Conservation (phyloP, 2,113 vertebrate genomes). For the Tichodroma muraria region DNA sequence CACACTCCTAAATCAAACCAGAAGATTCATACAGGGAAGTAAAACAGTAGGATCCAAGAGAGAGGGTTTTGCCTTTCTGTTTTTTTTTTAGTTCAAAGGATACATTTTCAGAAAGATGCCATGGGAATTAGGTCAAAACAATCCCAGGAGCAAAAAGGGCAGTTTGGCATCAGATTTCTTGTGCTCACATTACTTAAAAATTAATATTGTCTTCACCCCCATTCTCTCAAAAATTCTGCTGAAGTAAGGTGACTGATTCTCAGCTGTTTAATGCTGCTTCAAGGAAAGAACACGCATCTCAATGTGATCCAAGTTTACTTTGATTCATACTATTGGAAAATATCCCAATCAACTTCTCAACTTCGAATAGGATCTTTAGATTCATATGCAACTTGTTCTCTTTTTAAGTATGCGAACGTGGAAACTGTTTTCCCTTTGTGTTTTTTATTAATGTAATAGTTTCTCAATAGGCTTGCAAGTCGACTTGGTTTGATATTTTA, state of each 20-base stretch:
- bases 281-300: neutral
- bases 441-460: neutral
- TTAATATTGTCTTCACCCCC: neutral
- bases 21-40: constrained; percentile 19
- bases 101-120: constrained; percentile 28
- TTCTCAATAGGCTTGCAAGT: neutral
- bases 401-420: neutral
- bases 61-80: neutral
- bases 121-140: constrained; percentile 10
- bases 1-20: constrained; percentile 57
- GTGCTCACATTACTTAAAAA: neutral
- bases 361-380: neutral
- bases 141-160: neutral
- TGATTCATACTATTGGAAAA: neutral
- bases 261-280: neutral
- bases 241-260: neutral
- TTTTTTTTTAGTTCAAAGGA: neutral
- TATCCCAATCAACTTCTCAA: neutral
- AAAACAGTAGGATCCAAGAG: neutral
- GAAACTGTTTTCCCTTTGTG: neutral
- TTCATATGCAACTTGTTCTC: neutral
- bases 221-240: neutral
- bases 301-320: neutral
- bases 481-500: neutral
- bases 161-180: constrained; percentile 7